Evolutionary conservation across 2,797 vertebrate species (phyloP).

Genomic region (Melanotaenia boesemani): DNA sequence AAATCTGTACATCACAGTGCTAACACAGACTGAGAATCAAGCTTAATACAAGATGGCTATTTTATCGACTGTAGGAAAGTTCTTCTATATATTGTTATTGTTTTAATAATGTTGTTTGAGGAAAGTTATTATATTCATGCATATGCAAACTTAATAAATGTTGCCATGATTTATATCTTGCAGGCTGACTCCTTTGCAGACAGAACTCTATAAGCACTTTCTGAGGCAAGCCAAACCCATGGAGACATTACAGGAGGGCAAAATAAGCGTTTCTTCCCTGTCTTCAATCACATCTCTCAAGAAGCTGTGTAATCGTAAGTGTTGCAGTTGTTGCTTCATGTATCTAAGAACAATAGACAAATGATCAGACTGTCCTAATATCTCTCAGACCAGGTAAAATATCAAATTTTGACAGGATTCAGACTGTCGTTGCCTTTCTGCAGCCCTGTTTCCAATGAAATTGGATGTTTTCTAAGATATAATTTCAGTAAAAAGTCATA

Average conservation of each 20-base stretch:
- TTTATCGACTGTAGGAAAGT: neutral
- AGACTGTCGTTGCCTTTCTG: neutral
- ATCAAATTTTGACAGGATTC: too few species aligned
- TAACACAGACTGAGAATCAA: neutral
- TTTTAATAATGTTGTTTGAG: neutral
- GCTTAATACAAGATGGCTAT: neutral
- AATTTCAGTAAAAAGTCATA: too few species aligned
- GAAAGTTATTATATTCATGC: neutral
- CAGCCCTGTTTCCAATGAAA: neutral
- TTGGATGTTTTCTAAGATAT: too few species aligned
- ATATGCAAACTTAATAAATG: neutral
- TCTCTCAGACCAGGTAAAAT: neutral
- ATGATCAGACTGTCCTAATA: neutral
- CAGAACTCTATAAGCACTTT: slow-evolving; percentile 91
- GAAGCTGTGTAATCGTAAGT: slow-evolving; percentile 98
- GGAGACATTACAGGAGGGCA: slow-evolving; percentile 89
- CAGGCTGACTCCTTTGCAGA: slow-evolving; percentile 92
- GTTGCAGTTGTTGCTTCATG: neutral
- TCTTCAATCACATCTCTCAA: slow-evolving; percentile 97
- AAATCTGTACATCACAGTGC: too few species aligned
- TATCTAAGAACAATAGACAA: neutral
- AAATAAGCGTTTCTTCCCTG: slow-evolving; percentile 92
- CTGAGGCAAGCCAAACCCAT: slow-evolving; percentile 91
- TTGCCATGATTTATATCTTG: slow-evolving; percentile 15
- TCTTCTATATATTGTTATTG: neutral